These are phyloP conservation scores for Pseudococcus longispinus DNA, from an alignment of 2,888 invertebrate genomes.

Conservation along the genomic window DNA sequence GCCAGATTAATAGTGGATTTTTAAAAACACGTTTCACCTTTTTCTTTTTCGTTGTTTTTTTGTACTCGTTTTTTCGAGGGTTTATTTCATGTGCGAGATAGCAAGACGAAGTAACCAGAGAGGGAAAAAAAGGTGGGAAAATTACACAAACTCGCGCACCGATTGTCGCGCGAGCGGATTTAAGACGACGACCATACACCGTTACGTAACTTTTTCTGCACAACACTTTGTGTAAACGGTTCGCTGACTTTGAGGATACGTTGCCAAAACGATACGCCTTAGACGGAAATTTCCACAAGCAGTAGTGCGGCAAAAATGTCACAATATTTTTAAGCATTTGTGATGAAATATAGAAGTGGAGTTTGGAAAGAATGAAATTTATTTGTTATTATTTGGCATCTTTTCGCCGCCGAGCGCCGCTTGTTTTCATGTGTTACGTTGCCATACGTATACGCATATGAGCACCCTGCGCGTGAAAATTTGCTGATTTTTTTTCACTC, in stretches of 20 bases:
- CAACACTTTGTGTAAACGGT: constrained; percentile 31
- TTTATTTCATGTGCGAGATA: neutral
- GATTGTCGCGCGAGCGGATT: neutral
- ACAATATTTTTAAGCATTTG: constrained; percentile 40
- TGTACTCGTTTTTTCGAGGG: neutral
- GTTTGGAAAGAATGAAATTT: constrained; percentile 39
- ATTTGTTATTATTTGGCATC: constrained; percentile 45
- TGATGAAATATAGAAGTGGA: constrained; percentile 33
- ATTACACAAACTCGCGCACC: neutral
- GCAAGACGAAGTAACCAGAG: neutral
- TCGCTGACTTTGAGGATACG: constrained; percentile 34
- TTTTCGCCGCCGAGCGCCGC: neutral
- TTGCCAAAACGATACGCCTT: constrained; percentile 34
- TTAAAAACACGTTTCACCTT: constrained; percentile 4
- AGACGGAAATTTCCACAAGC: constrained; percentile 26
- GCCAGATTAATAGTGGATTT: constrained; percentile 17
- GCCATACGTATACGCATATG: neutral
- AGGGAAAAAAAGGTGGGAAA: neutral
- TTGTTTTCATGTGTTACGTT: neutral
- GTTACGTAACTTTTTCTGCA: neutral
- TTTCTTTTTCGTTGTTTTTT: neutral
- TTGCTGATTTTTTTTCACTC: neutral
- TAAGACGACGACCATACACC: constrained; percentile 30
- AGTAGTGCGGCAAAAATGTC: constrained; percentile 39
- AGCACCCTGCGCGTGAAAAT: neutral